Percentiles rank a stretch among this genome's conserved stretches.
These are phyloP conservation scores for Felis chaus DNA, from an alignment of 2,113 vertebrate genomes.

Conservation along the genomic window DNA sequence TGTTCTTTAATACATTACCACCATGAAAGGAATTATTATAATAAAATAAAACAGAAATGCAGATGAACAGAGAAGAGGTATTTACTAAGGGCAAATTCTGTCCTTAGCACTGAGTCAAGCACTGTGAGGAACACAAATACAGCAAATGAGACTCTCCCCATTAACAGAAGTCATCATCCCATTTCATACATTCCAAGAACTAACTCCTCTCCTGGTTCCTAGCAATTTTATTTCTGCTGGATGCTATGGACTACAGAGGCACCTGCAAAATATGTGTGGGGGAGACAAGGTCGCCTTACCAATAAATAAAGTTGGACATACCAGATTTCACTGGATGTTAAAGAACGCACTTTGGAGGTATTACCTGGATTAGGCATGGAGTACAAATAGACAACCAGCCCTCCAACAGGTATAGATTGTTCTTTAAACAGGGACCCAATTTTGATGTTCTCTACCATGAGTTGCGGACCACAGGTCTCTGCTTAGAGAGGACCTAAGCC, in stretches of 20 bases:
- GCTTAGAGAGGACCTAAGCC: neutral
- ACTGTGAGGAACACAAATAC: slow-evolving; percentile 31
- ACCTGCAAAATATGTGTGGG: neutral
- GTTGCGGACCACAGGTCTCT: neutral
- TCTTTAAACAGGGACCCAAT: neutral
- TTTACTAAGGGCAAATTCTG: neutral
- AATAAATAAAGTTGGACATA: neutral
- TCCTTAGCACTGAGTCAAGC: neutral
- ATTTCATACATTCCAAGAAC: neutral
- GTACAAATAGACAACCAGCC: neutral
- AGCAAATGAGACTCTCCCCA: slow-evolving; percentile 9
- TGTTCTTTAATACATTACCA: slow-evolving; percentile 54
- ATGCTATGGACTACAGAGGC: neutral
- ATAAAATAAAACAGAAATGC: slow-evolving; percentile 33
- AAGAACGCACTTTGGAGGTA: neutral
- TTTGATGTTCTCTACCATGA: neutral
- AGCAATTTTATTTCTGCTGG: neutral
- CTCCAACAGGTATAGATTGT: neutral
- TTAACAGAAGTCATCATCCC: neutral
- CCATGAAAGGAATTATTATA: slow-evolving; percentile 35
- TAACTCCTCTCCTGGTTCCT: neutral
- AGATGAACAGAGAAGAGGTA: slow-evolving; percentile 16
- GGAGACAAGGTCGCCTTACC: neutral
- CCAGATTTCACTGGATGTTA: neutral
- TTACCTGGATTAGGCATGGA: neutral